Evolutionary conservation across 2,113 vertebrate species (phyloP).

Genomic region (Rissa tridactyla): DNA sequence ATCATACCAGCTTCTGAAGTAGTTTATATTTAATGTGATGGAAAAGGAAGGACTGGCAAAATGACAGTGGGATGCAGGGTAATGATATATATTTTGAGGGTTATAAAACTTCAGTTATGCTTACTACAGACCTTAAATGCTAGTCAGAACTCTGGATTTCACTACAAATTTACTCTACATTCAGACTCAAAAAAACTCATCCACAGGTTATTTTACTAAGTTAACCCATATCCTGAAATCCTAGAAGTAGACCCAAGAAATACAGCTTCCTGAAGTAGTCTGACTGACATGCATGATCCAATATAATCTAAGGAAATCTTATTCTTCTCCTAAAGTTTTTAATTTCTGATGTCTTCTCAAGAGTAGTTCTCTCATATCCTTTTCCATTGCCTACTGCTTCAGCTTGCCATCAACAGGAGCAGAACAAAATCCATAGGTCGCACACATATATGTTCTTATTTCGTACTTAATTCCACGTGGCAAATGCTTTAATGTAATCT

Average conservation of each 20-base stretch:
- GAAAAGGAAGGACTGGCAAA: neutral
- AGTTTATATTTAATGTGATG: neutral
- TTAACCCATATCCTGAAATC: neutral
- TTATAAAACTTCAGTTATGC: neutral
- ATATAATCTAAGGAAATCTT: neutral
- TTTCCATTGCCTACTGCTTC: neutral
- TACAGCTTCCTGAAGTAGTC: neutral
- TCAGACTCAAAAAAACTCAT: neutral
- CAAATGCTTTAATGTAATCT: neutral
- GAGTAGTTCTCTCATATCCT: neutral
- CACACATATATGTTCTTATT: neutral
- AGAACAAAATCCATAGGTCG: neutral
- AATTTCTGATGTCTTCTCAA: neutral
- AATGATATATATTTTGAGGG: neutral
- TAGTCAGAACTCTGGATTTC: neutral
- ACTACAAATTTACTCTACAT: neutral
- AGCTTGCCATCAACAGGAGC: neutral
- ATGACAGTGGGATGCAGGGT: neutral
- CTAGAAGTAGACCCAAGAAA: neutral
- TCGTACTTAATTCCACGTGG: neutral
- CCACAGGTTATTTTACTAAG: neutral
- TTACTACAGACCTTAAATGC: neutral
- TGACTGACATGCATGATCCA: neutral
- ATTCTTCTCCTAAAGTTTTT: neutral
- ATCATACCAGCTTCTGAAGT: neutral